Conservation (phyloP, 2,888 invertebrate species). For the Ceriagrion tenellum region DNA sequence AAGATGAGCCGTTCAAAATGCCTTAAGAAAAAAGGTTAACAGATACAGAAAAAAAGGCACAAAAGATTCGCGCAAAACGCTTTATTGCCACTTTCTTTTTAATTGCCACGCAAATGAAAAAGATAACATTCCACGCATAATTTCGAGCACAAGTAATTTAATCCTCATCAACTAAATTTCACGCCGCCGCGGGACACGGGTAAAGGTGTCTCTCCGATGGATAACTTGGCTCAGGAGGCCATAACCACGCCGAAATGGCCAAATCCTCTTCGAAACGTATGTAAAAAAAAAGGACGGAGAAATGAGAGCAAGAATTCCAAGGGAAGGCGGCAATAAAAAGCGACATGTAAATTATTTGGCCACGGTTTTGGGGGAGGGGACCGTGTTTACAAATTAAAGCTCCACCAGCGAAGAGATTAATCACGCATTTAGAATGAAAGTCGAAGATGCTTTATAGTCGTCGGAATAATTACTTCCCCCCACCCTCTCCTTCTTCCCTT, state of each 20-base stretch:
- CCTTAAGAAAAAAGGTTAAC: no score
- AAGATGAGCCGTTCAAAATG: no score
- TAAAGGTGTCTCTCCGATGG: neutral
- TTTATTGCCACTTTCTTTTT: no score
- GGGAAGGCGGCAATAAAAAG: neutral
- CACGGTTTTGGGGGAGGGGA: neutral
- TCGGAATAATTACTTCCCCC: conserved; percentile 46
- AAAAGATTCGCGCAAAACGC: no score
- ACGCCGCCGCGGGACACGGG: neutral
- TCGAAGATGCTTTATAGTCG: conserved; percentile 52
- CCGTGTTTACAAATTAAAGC: conserved; percentile 28
- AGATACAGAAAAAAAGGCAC: no score
- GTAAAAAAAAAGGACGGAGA: neutral
- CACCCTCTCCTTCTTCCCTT: no score
- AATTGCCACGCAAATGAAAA: neutral
- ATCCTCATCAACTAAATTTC: neutral
- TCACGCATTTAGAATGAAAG: conserved; percentile 54
- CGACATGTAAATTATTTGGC: conserved; percentile 13
- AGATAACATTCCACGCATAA: neutral
- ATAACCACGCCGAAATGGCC: neutral
- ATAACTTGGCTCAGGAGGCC: neutral
- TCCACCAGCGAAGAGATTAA: conserved; percentile 37
- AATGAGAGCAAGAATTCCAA: neutral
- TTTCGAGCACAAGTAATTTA: no score
- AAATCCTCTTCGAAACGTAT: neutral